These are phyloP conservation scores for Linepithema humile DNA, from an alignment of 1,140 invertebrate genomes.

Conservation along the genomic window DNA sequence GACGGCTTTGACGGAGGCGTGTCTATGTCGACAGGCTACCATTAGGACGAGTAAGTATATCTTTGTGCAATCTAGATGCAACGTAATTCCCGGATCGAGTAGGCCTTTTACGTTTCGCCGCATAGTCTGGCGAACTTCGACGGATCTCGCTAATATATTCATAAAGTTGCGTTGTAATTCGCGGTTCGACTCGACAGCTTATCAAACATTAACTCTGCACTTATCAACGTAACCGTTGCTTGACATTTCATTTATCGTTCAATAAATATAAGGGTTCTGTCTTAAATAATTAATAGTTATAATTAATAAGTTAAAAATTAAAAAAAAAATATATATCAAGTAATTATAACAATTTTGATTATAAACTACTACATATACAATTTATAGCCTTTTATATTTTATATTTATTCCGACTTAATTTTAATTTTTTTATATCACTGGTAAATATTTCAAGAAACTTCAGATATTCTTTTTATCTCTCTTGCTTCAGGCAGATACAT, in stretches of 20 bases:
- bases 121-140: background rate
- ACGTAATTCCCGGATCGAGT: slow-evolving; percentile 35
- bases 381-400: background rate
- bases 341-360: background rate
- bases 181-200: background rate
- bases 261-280: background rate
- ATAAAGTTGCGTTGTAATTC: background rate
- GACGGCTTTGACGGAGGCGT: slow-evolving; percentile 67
- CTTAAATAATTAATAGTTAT: background rate
- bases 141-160: background rate
- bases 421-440: background rate
- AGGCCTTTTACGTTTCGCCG: slow-evolving; percentile 3
- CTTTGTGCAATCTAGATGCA: slow-evolving; percentile 65
- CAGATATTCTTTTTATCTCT: background rate
- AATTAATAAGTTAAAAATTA: background rate
- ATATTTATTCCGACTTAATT: background rate
- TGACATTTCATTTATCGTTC: background rate
- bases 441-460: background rate
- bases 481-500: background rate
- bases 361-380: background rate
- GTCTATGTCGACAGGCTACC: slow-evolving; percentile 61
- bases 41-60: slow-evolving; percentile 71
- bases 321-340: background rate
- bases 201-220: background rate
- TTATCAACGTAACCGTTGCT: background rate